Base-by-base conservation (phyloP, 1,140 invertebrate species). In the Danaus plexippus region DNA sequence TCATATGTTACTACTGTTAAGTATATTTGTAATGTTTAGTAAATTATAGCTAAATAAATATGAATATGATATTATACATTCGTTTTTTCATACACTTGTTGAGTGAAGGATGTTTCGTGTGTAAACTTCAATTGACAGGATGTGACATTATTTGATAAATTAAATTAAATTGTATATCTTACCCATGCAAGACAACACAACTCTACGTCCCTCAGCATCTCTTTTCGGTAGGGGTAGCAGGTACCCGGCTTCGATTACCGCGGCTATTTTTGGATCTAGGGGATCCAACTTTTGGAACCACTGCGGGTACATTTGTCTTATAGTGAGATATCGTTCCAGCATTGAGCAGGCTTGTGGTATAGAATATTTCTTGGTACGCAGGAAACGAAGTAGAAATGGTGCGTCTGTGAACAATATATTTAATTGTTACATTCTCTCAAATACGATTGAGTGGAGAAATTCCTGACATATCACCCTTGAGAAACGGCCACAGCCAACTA, bases 281-380 rank as follows among this genome's bases (percentile, higher is more conserved):
- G 93, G 90, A 67, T 96, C 93, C 12, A 96, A 81, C 47, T 92
- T 92, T 59, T 91, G 89, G 83, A 96, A 97, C 94, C 94, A 96
- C 11, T 94, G 89, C 0, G 95, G 93, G 71, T 95, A 93, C 51
- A 94, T 79, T 69, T 94, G 92, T 13, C 94, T 89, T 55, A 96
- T 93, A 8, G 92, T 92, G 11, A 97, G 88, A 73, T 97, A 97
- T 11, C 92, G 90, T 73, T 96, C 93, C 47, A 97, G 80, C 90
- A 96, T 94, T 48, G 94, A 92, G 69, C 95, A 94, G 0, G 96
- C 93, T 69, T 94, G 89, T 0, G 94, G 93, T 11, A 97, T 89
- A 43, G 93, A 94, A 76, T 95, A 96, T 75, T 97, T 96, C 75
- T 95, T 94, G 1, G 94, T 94, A 11, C 95, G 89, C 1, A 97